Evolutionary conservation across 1,140 invertebrate genomes (phyloP).

Genomic region (Cydia pomonella): DNA sequence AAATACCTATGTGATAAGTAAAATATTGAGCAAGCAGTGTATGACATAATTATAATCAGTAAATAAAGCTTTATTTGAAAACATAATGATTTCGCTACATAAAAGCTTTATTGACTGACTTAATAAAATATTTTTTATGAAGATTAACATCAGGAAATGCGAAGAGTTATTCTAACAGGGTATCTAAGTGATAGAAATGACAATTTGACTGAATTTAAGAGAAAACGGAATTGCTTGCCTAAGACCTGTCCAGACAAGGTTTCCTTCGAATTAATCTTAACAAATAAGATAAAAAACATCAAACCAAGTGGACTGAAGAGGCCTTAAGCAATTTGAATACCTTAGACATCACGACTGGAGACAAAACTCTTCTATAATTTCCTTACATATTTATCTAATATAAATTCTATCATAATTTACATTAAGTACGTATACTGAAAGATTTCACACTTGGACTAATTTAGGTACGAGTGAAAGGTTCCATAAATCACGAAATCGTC

Average conservation of each 20-base stretch:
- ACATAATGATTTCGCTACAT: background rate
- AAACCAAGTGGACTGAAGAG: constrained; percentile 56
- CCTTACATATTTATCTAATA: constrained; percentile 77
- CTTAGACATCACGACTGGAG: constrained; percentile 60
- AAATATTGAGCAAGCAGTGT: background rate
- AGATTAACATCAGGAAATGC: constrained; percentile 13
- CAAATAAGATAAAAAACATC: constrained; percentile 32
- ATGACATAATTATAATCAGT: background rate
- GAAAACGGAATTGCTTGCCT: constrained; percentile 25
- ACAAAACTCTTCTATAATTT: constrained; percentile 76
- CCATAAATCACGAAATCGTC: constrained; percentile 60
- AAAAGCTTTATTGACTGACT: constrained; percentile 7
- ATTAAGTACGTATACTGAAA: constrained; percentile 81
- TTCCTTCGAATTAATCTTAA: constrained; percentile 36
- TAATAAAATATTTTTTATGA: background rate
- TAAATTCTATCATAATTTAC: constrained; percentile 79
- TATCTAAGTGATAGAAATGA: constrained; percentile 30
- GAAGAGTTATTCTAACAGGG: constrained; percentile 15
- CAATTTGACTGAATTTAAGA: constrained; percentile 19
- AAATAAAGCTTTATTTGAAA: background rate
- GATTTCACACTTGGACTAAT: constrained; percentile 76
- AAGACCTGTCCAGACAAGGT: constrained; percentile 56
- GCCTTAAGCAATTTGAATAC: constrained; percentile 47
- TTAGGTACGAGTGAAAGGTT: constrained; percentile 66
- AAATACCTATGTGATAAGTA: background rate